A percentile compares a stretch with the other conserved stretches of the same genome.
These are phyloP conservation scores for Pedetes capensis DNA, from an alignment of 2,113 vertebrate species.

Conservation along the genomic window DNA sequence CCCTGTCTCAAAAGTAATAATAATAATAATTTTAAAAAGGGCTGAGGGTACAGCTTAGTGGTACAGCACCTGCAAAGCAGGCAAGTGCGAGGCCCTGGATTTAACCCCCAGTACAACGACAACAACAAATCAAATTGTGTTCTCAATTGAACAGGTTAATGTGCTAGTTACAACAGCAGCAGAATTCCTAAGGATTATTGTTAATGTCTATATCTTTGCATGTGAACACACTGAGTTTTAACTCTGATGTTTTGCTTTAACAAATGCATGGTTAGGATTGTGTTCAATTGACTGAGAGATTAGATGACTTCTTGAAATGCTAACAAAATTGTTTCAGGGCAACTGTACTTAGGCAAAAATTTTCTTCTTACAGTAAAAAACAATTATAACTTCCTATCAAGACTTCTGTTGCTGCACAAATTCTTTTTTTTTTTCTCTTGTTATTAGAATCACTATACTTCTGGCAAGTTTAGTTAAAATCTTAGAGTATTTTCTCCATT, in stretches of 20 bases:
- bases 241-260: neutral
- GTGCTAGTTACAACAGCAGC: neutral
- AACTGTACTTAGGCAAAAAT: neutral
- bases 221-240: neutral
- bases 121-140: neutral
- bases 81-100: no score
- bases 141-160: neutral
- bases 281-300: conserved; percentile 18
- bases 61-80: no score
- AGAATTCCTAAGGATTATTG: neutral
- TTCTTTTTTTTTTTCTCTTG: neutral
- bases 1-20: no score
- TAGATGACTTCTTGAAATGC: neutral
- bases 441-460: neutral
- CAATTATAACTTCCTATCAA: neutral
- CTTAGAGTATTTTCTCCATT: neutral
- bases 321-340: neutral
- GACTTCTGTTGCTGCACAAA: neutral
- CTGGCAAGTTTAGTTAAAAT: neutral
- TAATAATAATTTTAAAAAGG: no score
- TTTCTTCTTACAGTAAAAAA: neutral
- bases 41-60: no score
- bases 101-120: no score
- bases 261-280: neutral
- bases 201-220: neutral